A percentile compares a stretch with the other conserved stretches of the same genome.
Conservation (phyloP, 2,797 vertebrate genomes). For the Eulemur mongoz region DNA sequence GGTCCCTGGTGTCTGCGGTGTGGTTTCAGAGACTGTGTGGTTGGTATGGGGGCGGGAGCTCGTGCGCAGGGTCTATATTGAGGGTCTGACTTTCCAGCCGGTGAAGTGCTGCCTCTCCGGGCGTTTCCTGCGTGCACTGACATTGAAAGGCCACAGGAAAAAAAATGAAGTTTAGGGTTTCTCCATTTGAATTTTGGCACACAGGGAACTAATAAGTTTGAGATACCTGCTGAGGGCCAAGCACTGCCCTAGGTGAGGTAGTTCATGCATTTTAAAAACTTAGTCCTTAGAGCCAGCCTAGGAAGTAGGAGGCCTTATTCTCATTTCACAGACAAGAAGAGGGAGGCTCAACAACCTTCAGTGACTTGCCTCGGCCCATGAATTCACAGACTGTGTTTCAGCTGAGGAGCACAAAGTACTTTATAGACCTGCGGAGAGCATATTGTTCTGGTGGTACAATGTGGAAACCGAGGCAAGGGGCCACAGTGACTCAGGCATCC, state of each 20-base stretch:
- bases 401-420: neutral
- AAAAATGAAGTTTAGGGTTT: neutral
- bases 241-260: neutral
- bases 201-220: neutral
- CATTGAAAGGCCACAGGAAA: neutral
- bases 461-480: conserved; percentile 9
- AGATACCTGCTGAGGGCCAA: neutral
- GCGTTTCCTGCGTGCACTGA: neutral
- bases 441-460: neutral
- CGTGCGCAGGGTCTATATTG: fast-evolving
- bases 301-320: neutral
- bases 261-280: neutral
- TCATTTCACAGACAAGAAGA: neutral
- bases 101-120: neutral
- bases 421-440: neutral
- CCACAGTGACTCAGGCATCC: neutral
- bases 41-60: neutral
- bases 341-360: neutral
- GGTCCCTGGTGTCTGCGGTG: neutral
- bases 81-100: neutral
- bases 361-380: neutral
- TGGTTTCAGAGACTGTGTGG: neutral
- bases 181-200: neutral
- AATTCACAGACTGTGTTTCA: neutral
- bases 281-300: neutral